Evolutionary conservation across 2,113 vertebrate species (phyloP).

Genomic region (Ciconia boyciana): DNA sequence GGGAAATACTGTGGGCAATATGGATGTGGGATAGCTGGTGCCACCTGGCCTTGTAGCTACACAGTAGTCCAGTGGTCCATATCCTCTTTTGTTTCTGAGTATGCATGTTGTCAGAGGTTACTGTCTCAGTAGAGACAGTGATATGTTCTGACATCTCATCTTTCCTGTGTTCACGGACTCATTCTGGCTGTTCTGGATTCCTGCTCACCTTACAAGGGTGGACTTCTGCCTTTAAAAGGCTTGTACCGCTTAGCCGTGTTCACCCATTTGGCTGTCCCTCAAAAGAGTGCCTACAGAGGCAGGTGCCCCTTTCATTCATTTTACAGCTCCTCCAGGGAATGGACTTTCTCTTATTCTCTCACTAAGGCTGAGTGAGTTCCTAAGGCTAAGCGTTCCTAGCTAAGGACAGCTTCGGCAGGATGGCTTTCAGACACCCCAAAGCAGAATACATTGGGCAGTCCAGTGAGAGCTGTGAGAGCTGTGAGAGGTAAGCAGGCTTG

Average conservation of each 20-base stretch:
- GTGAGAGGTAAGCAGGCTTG: background rate
- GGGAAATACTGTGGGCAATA: background rate
- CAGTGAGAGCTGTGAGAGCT: background rate
- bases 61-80: background rate
- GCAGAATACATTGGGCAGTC: background rate
- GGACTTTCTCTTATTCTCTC: background rate
- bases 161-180: background rate
- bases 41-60: background rate
- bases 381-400: background rate
- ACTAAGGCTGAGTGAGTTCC: background rate
- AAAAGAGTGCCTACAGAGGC: background rate
- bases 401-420: background rate
- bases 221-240: background rate
- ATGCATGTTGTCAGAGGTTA: background rate
- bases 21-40: background rate
- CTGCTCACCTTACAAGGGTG: background rate
- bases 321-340: background rate
- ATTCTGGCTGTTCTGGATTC: background rate
- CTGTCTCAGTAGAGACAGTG: background rate
- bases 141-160: rapidly evolving
- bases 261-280: background rate
- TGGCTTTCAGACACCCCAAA: background rate
- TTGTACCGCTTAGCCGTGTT: background rate
- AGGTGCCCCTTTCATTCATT: background rate
- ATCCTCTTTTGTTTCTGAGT: background rate